Percentiles rank a stretch among this genome's conserved stretches.
Conservation (phyloP, 2,797 vertebrate genomes). For the Euphonia xanthogaster region DNA sequence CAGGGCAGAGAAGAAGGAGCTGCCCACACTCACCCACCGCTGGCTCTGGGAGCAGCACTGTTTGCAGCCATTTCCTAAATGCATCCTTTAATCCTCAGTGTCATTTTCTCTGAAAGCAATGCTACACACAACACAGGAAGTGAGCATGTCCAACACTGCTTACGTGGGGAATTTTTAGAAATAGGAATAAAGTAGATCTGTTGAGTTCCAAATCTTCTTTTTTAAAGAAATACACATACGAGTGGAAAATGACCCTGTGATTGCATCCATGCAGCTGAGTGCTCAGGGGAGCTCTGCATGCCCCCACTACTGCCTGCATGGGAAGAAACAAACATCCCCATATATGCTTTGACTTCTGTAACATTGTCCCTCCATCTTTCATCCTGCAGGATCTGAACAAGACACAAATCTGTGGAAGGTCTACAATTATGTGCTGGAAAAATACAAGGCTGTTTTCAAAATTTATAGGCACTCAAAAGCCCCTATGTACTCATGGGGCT, state of each 20-base stretch:
- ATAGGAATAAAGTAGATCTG: neutral
- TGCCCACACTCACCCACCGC: rapidly evolving
- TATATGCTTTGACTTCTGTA: neutral
- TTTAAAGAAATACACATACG: neutral
- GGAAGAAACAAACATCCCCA: neutral
- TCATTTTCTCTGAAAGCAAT: neutral
- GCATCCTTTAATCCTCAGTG: neutral
- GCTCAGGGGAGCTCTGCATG: neutral
- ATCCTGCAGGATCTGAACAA: neutral
- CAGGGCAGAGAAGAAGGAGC: neutral
- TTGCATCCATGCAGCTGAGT: neutral
- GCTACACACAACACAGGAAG: neutral
- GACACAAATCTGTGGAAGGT: neutral
- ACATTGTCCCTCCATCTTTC: neutral
- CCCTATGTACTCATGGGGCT: neutral
- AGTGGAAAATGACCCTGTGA: neutral
- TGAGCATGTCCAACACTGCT: neutral
- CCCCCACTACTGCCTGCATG: neutral
- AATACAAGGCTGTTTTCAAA: neutral
- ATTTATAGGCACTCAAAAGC: neutral
- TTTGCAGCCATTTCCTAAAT: neutral
- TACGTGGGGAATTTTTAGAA: neutral
- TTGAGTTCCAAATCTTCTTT: neutral
- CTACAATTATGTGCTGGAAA: neutral
- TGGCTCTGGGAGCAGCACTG: neutral